Percentiles rank a stretch among this genome's conserved stretches.
These are phyloP conservation scores for Oryzias melastigma DNA, from an alignment of 2,113 vertebrate genomes.

Conservation along the genomic window DNA sequence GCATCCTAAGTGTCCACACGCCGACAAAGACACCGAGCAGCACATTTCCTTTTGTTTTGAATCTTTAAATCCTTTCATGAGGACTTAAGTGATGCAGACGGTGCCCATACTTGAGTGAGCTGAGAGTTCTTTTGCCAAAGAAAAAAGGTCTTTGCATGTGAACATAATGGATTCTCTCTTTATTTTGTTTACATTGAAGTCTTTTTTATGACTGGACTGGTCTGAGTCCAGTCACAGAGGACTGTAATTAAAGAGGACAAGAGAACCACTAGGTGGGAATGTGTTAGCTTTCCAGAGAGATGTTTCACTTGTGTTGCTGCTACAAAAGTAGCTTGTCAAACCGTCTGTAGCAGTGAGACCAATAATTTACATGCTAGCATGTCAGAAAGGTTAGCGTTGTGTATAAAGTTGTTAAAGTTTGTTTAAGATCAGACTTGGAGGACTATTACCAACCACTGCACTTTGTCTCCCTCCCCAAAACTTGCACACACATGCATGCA, in stretches of 20 bases:
- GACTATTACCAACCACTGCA: constrained; percentile 12
- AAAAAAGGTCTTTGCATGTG: constrained; percentile 36
- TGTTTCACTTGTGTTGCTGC: constrained; percentile 15
- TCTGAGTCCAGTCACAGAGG: constrained; percentile 18
- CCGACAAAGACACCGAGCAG: constrained; percentile 37
- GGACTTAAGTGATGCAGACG: constrained; percentile 44
- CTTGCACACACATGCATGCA: constrained; percentile 15
- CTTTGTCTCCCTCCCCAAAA: constrained; percentile 7
- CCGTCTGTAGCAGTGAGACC: too few species aligned
- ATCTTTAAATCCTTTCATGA: constrained; percentile 48
- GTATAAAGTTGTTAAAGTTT: neutral
- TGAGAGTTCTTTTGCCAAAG: constrained; percentile 23
- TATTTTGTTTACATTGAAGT: constrained; percentile 2
- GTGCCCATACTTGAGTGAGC: constrained; percentile 43
- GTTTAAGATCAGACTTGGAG: constrained; percentile 5
- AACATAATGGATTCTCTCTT: constrained; percentile 27
- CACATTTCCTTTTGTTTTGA: constrained; percentile 49
- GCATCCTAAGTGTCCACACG: constrained; percentile 42
- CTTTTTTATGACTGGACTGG: constrained; percentile 12
- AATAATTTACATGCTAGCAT: too few species aligned
- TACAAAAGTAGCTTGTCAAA: neutral
- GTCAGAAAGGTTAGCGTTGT: too few species aligned
- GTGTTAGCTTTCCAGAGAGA: constrained; percentile 2
- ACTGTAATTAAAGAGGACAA: constrained; percentile 26
- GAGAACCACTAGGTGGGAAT: constrained; percentile 26